Evolutionary conservation across 2,888 invertebrate genomes (phyloP).

Genomic region (Sussaba pulchella): DNA sequence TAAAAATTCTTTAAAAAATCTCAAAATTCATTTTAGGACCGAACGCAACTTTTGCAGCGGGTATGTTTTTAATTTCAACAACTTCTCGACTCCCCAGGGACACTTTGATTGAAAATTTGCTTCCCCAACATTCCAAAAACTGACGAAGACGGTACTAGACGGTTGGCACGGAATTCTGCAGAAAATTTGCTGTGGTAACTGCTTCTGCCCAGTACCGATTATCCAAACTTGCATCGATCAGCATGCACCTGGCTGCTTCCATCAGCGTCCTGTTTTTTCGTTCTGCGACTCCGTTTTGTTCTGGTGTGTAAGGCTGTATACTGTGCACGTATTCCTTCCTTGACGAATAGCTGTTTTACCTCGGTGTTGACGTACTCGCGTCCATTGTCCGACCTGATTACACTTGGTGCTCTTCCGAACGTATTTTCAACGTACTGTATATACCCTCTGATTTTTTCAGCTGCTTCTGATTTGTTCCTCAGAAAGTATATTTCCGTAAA

Average conservation of each 20-base stretch:
- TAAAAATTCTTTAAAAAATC: too few species aligned
- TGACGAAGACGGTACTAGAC: too few species aligned
- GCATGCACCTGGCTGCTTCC: conserved; percentile 50
- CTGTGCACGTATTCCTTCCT: conserved; percentile 54
- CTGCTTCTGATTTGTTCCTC: conserved; percentile 69
- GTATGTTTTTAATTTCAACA: too few species aligned
- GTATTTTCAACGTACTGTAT: conserved; percentile 55
- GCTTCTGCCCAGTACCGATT: conserved; percentile 67
- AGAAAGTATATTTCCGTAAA: conserved; percentile 72
- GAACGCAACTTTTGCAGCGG: too few species aligned
- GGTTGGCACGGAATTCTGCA: too few species aligned
- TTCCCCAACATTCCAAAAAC: too few species aligned
- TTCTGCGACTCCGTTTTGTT: conserved; percentile 59
- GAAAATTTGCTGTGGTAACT: conserved; percentile 63
- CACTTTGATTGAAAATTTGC: too few species aligned
- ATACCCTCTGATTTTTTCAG: conserved; percentile 62
- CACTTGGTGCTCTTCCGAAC: conserved; percentile 46
- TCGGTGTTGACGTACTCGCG: conserved; percentile 54
- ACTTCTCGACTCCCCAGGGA: too few species aligned
- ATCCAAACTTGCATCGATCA: conserved; percentile 45
- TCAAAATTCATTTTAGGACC: too few species aligned
- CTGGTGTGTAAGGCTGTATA: conserved; percentile 63
- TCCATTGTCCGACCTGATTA: conserved; percentile 60
- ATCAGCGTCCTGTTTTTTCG: conserved; percentile 46
- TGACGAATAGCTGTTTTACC: conserved; percentile 35